A percentile compares a stretch with the other conserved stretches of the same genome.
These are phyloP conservation scores for Canis aureus DNA, from an alignment of 2,113 vertebrate species.

Conservation along the genomic window DNA sequence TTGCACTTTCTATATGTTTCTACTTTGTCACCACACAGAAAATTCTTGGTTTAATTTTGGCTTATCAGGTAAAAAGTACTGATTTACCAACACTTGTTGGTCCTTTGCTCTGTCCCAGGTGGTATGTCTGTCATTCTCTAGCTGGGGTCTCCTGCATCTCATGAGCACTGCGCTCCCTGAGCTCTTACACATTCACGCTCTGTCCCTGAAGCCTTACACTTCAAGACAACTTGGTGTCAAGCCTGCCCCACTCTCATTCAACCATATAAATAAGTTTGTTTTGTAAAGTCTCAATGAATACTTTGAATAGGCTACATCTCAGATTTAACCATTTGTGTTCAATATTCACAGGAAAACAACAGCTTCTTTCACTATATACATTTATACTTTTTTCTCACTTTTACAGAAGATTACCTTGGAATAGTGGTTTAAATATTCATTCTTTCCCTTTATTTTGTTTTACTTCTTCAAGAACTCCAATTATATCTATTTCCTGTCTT, in stretches of 20 bases:
- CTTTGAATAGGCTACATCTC: background rate
- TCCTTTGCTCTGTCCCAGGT: background rate
- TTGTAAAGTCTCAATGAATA: background rate
- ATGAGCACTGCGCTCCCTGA: accelerated
- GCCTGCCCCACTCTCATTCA: background rate
- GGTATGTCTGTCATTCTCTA: accelerated
- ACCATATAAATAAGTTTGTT: background rate
- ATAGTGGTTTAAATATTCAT: background rate
- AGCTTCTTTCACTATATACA: background rate
- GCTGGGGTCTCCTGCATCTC: accelerated
- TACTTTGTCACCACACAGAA: background rate
- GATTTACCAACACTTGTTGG: accelerated
- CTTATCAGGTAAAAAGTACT: background rate
- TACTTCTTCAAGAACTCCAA: background rate
- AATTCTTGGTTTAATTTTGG: background rate
- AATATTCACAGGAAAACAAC: background rate
- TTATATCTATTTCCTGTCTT: background rate
- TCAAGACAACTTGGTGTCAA: background rate
- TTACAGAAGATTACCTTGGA: background rate
- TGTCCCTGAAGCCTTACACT: background rate
- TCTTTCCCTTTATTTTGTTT: background rate
- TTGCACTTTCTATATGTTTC: background rate
- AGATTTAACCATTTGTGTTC: background rate
- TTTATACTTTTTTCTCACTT: background rate
- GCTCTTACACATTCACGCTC: background rate